Percentiles rank a stretch among this genome's conserved stretches.
These are phyloP conservation scores for Conus canariensis DNA, from an alignment of 2,888 invertebrate species.

Conservation along the genomic window DNA sequence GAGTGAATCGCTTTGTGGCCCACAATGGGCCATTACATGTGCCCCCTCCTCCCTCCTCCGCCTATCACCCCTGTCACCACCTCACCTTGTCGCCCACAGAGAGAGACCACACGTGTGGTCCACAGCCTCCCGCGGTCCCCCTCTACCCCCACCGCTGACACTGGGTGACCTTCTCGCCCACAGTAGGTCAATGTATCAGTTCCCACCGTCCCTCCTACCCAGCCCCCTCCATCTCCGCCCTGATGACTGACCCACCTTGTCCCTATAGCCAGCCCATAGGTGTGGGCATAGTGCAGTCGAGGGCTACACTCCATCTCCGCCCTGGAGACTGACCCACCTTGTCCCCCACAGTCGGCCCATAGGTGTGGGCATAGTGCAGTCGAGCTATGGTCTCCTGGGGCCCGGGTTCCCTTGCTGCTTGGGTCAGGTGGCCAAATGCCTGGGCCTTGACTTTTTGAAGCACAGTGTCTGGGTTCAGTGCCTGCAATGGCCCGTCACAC, in stretches of 20 bases:
- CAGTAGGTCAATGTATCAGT: too few species aligned
- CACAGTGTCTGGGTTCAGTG: slow-evolving; percentile 55
- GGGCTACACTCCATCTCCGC: slow-evolving; percentile 7
- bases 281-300: slow-evolving; percentile 65
- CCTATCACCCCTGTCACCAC: too few species aligned
- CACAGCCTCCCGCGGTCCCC: too few species aligned
- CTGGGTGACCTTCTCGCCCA: too few species aligned
- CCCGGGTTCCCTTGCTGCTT: slow-evolving; percentile 52
- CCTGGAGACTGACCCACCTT: slow-evolving; percentile 59
- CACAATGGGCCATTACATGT: too few species aligned
- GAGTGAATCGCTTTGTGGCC: too few species aligned
- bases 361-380: slow-evolving; percentile 67
- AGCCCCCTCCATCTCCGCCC: too few species aligned
- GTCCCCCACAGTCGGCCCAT: slow-evolving; percentile 76
- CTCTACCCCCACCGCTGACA: too few species aligned
- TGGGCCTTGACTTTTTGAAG: slow-evolving; percentile 59
- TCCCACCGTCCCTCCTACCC: too few species aligned
- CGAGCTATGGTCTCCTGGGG: slow-evolving; percentile 57
- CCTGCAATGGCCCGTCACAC: slow-evolving; percentile 68
- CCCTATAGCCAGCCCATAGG: slow-evolving; percentile 75
- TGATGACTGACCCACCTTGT: slow-evolving; percentile 64
- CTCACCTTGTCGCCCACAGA: too few species aligned
- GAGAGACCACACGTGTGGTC: too few species aligned
- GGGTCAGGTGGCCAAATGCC: slow-evolving; percentile 64
- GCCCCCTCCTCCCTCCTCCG: too few species aligned